phyloP scores from a whole-genome alignment of 2,113 vertebrate species.

The Eptatretus burgeri region DNA sequence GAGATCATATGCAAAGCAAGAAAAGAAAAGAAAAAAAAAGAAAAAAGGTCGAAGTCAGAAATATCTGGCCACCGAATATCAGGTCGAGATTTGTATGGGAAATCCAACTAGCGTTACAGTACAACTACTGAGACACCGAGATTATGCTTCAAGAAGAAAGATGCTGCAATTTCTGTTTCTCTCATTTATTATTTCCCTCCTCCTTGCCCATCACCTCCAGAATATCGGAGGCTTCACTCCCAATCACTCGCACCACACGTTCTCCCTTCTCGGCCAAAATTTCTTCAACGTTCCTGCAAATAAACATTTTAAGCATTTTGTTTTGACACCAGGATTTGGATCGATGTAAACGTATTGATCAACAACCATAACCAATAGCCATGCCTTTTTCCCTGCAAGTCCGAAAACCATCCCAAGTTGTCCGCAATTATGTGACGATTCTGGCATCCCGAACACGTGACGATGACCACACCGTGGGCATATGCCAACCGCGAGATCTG shows the following conservation, averaged over 20 bases:
- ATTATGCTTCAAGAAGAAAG: no score
- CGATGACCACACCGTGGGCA: slow-evolving; percentile 51
- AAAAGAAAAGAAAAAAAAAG: no score
- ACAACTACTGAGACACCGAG: no score
- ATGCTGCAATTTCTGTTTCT: no score
- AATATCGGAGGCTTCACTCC: slow-evolving; percentile 16
- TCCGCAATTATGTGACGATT: slow-evolving; percentile 70
- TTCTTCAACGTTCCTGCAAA: slow-evolving; percentile 58
- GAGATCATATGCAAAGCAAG: no score
- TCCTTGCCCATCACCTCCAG: background rate
- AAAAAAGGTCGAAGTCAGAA: no score
- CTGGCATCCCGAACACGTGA: slow-evolving; percentile 45
- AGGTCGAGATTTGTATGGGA: no score
- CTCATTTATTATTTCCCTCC: no score
- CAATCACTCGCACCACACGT: slow-evolving; percentile 24
- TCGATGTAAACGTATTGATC: rapidly evolving
- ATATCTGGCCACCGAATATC: no score
- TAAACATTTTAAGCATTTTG: background rate
- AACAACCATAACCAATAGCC: background rate
- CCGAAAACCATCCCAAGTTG: slow-evolving; percentile 71
- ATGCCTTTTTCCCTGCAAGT: slow-evolving; percentile 53
- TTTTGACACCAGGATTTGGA: background rate
- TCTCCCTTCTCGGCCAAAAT: slow-evolving; percentile 70
- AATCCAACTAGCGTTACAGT: no score
- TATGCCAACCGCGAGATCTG: slow-evolving; percentile 55